phyloP scores from a whole-genome alignment of 2,113 vertebrate species.

The Nymphicus hollandicus region DNA sequence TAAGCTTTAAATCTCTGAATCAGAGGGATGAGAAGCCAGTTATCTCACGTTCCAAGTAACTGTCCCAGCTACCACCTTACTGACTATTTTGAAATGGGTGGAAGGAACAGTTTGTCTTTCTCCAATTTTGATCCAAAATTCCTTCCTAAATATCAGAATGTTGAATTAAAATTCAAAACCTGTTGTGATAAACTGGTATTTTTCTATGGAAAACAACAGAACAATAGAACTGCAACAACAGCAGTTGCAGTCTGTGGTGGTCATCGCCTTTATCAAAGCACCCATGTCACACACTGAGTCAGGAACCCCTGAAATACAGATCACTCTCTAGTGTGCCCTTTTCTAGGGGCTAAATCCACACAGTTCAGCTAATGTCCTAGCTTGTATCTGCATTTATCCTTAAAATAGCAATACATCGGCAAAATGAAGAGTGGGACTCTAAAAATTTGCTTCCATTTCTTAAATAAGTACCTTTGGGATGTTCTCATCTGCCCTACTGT shows the following conservation, averaged over 20 bases:
- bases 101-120: not conserved
- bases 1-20: slow-evolving; percentile 8
- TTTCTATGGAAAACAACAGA: not conserved
- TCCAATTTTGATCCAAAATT: not conserved
- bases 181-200: not conserved
- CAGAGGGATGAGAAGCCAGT: not conserved
- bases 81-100: not conserved
- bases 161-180: not conserved
- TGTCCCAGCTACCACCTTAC: not conserved
- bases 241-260: not conserved
- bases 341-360: not conserved
- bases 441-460: not conserved
- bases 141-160: not conserved
- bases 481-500: not conserved
- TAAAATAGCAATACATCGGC: not conserved
- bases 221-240: not conserved
- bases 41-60: not conserved
- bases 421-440: not conserved
- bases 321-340: not conserved
- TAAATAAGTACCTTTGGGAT: not conserved
- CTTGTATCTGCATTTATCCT: not conserved
- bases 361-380: not conserved
- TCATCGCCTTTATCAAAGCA: not conserved
- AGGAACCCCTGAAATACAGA: not conserved
- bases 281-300: not conserved